Base-by-base conservation (phyloP, 1,140 invertebrate species). In the Ylistrum balloti region DNA sequence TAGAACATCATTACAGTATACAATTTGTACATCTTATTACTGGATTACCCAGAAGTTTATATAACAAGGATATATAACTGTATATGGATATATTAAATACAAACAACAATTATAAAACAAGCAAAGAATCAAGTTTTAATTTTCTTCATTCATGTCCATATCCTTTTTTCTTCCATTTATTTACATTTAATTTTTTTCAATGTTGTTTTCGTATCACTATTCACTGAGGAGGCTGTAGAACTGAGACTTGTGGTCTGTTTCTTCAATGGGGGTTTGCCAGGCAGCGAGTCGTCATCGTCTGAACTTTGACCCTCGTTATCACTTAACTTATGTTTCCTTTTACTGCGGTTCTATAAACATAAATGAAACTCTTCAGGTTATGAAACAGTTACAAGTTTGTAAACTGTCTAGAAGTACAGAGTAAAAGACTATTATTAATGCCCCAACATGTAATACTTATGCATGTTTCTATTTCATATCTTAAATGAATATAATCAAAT, bases 161-260 rank as follows among this genome's bases (percentile, higher is more conserved):
- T n/a, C n/a, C n/a, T 38, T 38, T 45, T 45, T 45, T 9, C 17
- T 9, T 45, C 9, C 5, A 38, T 34, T 35, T 32, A 85, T 93
- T 91, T 93, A 95, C 94, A 93, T 93, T 93, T 95, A 13, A 89
- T 93, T 93, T 92, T 94, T 88, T 95, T 95, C 22, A 93, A 38
- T 9, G 92, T 89, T 86, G 94, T 92, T 86, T 92, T 90, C 7
- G 56, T n/a, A 34, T 41, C 86, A 86, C 74, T 56, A 17, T 90
- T 90, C 11, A 33, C 28, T 0, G 91, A 92, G 9, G 93, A 94
- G 15, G 93, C 88, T 20, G 92, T 90, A 33, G 94, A 94, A 86
- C 91, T 94, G 9, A 95, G 35, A 91, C 94, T 94, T 85, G 94
- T 95, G 56, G 93, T 93, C 90, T 94, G 93, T 93, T 94, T 95